Evolutionary conservation across 2,888 invertebrate species (phyloP), one percentile per base, ranked within the genome.

Genomic region (Tenthredo notha): DNA sequence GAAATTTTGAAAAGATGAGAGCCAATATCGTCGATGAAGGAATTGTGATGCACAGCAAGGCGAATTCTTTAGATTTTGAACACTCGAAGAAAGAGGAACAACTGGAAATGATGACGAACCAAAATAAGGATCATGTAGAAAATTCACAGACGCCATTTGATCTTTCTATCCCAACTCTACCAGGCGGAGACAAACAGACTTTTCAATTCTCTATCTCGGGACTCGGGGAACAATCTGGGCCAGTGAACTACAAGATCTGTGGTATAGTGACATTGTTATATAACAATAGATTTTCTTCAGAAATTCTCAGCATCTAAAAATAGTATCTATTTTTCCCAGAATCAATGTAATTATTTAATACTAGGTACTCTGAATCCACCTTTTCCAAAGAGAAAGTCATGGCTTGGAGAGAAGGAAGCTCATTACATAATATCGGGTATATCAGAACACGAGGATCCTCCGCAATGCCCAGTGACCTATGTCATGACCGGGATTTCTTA

Each of bases 401-500:
- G 89, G 88, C 84, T 89, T 0, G 88, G 87, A 0, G 88, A 90
- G 7, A 89, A 89, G 61, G 89, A 90, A 5, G 86, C 90, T 0
- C 86, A 88, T 84, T 88, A 89, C 21, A 75, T 91, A 29, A 84
- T 91, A 77, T 85, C 88, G 6, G 90, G 90, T 15, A 86, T 89
- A 2, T 67, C 88, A 0, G 86, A 89, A 29, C 84, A 88, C 78
- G 80, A 85, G 43, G 75, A 85, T 86, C 87, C 87, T 29, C 86
- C 88, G 1, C 72, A 84, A 65, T 88, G 87, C 50, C 87, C 91
- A 47, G 84, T 90, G 84, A 87, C 89, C 12, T 89, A 88, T 40
- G 91, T 90, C 82, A 88, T 90, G 70, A 86, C 87, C 5, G 90
- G 90, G 2, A 29, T 90, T 1, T 88, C 88, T 6, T 88, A 87